phyloP scores from a whole-genome alignment of 2,113 vertebrate species.

The Todiramphus saurophagus region DNA sequence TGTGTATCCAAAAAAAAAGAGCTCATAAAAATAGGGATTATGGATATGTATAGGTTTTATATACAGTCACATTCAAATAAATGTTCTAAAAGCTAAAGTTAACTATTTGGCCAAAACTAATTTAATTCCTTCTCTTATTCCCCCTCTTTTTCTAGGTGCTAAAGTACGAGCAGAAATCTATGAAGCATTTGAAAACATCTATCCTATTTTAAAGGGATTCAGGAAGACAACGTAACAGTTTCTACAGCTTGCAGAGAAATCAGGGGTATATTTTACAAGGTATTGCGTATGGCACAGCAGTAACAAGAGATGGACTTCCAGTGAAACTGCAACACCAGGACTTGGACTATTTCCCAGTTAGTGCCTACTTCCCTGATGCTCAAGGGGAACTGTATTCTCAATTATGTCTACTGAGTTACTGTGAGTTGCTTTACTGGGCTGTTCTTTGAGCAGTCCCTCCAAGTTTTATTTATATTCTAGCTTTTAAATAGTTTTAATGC shows the following conservation, averaged over 20 bases:
- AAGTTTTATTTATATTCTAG: slow-evolving; percentile 75
- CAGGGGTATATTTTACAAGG: slow-evolving; percentile 48
- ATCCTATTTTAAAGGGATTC: slow-evolving; percentile 98
- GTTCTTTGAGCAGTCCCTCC: slow-evolving; percentile 50
- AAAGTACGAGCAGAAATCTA: slow-evolving; percentile 98
- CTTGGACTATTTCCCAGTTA: slow-evolving; percentile 58
- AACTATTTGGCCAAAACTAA: neutral
- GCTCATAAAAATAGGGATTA: neutral
- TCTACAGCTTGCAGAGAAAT: neutral
- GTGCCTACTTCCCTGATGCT: slow-evolving; percentile 14
- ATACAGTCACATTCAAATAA: neutral
- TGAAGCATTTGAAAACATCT: slow-evolving; percentile 99
- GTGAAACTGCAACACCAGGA: slow-evolving; percentile 53
- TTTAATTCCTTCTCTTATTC: neutral
- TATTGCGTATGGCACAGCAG: slow-evolving; percentile 51
- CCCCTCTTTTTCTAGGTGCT: slow-evolving; percentile 80
- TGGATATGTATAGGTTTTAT: neutral
- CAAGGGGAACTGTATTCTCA: slow-evolving; percentile 39
- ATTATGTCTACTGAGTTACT: slow-evolving; percentile 58
- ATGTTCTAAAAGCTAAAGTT: neutral
- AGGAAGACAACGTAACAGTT: slow-evolving; percentile 91
- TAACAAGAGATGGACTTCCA: slow-evolving; percentile 38
- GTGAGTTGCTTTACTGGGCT: slow-evolving; percentile 62
- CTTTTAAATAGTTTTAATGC: slow-evolving; percentile 72
- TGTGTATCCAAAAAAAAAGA: neutral